phyloP scores from a whole-genome alignment of 1,140 invertebrate species.

The Drosophila neocordata region DNA sequence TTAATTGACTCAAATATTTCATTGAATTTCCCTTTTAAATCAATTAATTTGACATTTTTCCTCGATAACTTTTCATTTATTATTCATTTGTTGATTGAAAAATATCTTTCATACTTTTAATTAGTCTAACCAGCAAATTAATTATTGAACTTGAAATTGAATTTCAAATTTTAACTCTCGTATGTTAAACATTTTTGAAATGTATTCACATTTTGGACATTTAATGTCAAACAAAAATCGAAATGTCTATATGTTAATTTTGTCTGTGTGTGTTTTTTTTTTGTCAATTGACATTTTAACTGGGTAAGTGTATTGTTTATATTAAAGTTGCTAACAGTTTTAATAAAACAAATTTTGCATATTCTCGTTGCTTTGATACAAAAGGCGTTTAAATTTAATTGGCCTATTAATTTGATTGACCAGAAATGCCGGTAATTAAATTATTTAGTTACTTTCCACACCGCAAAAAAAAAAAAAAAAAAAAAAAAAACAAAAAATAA shows the following conservation, averaged over 20 bases:
- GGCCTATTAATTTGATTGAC: constrained; percentile 44
- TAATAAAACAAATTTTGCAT: constrained; percentile 24
- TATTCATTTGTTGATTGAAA: background rate
- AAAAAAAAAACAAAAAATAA: background rate
- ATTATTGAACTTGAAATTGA: constrained; percentile 8
- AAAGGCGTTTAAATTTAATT: constrained; percentile 22
- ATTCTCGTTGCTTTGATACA: constrained; percentile 9
- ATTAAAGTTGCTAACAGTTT: background rate
- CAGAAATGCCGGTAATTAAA: constrained; percentile 46
- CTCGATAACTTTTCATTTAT: background rate
- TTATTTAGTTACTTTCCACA: background rate
- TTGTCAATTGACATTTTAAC: constrained; percentile 47
- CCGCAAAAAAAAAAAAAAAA: background rate
- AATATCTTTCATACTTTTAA: background rate
- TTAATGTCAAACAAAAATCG: constrained; percentile 7
- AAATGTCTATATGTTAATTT: constrained; percentile 38
- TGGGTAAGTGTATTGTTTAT: background rate
- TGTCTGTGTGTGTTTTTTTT: background rate
- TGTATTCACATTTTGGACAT: background rate
- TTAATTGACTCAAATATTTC: no score
- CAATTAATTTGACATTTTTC: background rate
- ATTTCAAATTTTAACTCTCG: constrained; percentile 34
- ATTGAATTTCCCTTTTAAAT: no score
- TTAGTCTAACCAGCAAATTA: constrained; percentile 13
- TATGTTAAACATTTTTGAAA: background rate